phyloP scores from a whole-genome alignment of 2,888 invertebrate genomes.

The Callyntrura guangdongensis region DNA sequence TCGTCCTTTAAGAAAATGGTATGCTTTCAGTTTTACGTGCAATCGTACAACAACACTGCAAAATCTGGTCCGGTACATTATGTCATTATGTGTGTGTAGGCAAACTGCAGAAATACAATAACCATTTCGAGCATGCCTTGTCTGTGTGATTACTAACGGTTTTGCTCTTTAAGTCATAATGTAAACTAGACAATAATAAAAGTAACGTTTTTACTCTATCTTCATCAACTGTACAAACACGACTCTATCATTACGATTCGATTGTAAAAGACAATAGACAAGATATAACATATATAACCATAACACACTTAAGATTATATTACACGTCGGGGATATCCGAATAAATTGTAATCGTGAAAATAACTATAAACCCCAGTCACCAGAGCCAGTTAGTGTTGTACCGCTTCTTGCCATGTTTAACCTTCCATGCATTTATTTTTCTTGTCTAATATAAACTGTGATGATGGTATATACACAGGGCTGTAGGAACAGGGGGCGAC shows the following conservation, averaged over 20 bases:
- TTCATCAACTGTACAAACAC: conserved; percentile 33
- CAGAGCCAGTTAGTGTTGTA: too few species aligned
- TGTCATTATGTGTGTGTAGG: conserved; percentile 28
- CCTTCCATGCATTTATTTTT: too few species aligned
- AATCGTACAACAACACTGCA: not conserved
- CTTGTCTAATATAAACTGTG: too few species aligned
- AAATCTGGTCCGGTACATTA: not conserved
- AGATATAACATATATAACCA: too few species aligned
- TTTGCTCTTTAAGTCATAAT: conserved; percentile 49
- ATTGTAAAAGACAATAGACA: conserved; percentile 8
- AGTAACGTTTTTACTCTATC: conserved; percentile 54
- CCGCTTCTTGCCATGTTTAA: too few species aligned
- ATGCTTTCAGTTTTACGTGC: conserved; percentile 21
- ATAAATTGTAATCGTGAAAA: not conserved
- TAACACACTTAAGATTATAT: too few species aligned
- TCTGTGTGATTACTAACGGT: conserved; percentile 68
- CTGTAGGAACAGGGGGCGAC: too few species aligned
- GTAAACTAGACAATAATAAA: conserved; percentile 52
- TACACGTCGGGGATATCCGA: too few species aligned
- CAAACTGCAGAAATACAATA: conserved; percentile 40
- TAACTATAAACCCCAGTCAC: too few species aligned
- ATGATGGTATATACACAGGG: too few species aligned
- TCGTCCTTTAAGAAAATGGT: not conserved
- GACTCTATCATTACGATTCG: conserved; percentile 22
- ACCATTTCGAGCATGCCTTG: not conserved